These are phyloP conservation scores for Microcebus griseorufus DNA, from an alignment of 2,113 vertebrate species.

Conservation along the genomic window DNA sequence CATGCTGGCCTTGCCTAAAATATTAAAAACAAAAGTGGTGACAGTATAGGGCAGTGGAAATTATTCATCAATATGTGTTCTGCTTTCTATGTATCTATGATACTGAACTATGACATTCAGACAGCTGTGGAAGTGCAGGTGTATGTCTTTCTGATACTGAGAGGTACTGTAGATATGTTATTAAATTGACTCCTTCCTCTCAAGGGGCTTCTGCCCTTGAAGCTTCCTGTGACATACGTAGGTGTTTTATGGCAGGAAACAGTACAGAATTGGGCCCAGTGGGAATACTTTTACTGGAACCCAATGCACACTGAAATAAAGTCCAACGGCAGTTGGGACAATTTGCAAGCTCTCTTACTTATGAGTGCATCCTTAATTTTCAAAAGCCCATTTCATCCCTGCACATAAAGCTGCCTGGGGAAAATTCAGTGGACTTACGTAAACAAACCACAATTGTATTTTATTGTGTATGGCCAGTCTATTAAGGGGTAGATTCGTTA, in stretches of 20 bases:
- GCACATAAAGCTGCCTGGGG: not conserved
- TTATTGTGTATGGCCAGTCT: not conserved
- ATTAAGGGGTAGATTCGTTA: constrained; percentile 15
- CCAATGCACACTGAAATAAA: constrained; percentile 25
- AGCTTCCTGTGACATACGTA: constrained; percentile 46
- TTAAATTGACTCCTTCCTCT: constrained; percentile 46
- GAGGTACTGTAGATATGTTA: constrained; percentile 6
- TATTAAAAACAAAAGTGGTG: constrained; percentile 8
- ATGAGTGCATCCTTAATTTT: constrained; percentile 33
- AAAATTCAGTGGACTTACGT: not conserved
- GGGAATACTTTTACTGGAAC: constrained; percentile 61
- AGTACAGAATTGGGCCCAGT: constrained; percentile 15
- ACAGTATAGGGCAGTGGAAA: not conserved
- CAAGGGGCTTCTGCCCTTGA: constrained; percentile 36
- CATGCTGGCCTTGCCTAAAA: not conserved
- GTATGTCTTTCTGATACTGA: constrained; percentile 15
- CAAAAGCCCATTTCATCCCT: not conserved
- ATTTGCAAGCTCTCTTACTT: constrained; percentile 45
- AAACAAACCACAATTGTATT: constrained; percentile 31
- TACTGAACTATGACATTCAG: not conserved
- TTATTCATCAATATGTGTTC: not conserved
- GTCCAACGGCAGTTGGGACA: constrained; percentile 30
- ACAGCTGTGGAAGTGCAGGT: constrained; percentile 20
- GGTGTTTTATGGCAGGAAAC: constrained; percentile 59
- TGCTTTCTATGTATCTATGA: not conserved